These are phyloP conservation scores for Tragopan temminckii DNA, from an alignment of 2,797 vertebrate genomes.

Conservation along the genomic window DNA sequence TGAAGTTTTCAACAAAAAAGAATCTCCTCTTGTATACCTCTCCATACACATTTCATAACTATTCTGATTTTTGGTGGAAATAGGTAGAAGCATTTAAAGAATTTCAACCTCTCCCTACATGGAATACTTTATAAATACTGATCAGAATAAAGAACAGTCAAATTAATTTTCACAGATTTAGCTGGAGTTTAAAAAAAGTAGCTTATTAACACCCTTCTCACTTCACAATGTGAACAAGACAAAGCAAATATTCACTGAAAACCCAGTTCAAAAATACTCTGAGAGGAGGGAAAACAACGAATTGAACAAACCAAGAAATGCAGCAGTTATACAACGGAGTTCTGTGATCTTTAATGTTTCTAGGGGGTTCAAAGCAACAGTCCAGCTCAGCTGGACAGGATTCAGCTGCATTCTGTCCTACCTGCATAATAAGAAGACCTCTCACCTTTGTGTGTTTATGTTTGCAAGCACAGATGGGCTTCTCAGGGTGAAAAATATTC, in stretches of 20 bases:
- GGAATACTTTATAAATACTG: background rate
- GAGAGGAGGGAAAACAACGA: background rate
- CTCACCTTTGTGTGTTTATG: background rate
- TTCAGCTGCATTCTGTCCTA: background rate
- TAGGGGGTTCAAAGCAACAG: background rate
- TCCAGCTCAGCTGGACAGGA: background rate
- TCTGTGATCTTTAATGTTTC: background rate
- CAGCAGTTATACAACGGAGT: background rate
- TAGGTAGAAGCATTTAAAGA: background rate
- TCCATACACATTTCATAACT: background rate
- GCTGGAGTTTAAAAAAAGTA: background rate
- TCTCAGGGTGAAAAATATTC: background rate
- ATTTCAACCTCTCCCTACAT: background rate
- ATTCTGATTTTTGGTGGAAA: background rate
- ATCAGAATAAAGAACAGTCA: background rate
- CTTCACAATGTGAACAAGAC: background rate
- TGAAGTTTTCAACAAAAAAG: background rate
- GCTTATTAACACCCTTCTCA: slow-evolving; percentile 23
- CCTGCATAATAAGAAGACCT: slow-evolving; percentile 33
- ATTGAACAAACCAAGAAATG: background rate
- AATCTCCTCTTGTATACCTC: background rate
- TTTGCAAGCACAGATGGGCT: background rate
- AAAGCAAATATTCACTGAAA: slow-evolving; percentile 8
- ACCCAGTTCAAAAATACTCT: background rate
- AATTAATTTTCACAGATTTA: slow-evolving; percentile 17